phyloP scores from a whole-genome alignment of 2,888 invertebrate genomes.

The Meiosimyza decipiens region DNA sequence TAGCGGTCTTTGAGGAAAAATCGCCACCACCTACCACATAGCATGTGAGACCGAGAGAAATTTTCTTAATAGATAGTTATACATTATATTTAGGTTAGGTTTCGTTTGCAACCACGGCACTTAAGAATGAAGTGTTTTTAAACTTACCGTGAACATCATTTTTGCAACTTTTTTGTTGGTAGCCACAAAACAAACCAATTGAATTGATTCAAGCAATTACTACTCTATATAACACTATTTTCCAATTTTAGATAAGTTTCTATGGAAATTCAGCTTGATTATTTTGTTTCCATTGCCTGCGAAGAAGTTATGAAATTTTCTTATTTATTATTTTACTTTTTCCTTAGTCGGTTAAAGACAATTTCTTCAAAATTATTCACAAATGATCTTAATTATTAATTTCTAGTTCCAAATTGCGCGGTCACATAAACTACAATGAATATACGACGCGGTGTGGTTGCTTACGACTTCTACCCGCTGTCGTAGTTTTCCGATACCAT shows the following conservation, averaged over 20 bases:
- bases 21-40: no score
- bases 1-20: no score
- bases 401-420: slow-evolving; percentile 14
- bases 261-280: slow-evolving; percentile 34
- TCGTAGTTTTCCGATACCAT: no score
- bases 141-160: slow-evolving; percentile 64
- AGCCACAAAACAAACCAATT: background rate
- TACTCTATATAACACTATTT: slow-evolving; percentile 1
- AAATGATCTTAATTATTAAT: slow-evolving; percentile 26
- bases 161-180: slow-evolving; percentile 29
- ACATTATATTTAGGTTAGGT: background rate
- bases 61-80: background rate
- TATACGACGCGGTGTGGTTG: slow-evolving; percentile 44
- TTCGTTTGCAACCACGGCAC: background rate
- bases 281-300: slow-evolving; percentile 3
- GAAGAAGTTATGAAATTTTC: slow-evolving; percentile 24
- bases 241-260: slow-evolving; percentile 11
- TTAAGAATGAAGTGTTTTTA: background rate
- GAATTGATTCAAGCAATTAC: slow-evolving; percentile 2
- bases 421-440: slow-evolving; percentile 23
- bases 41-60: background rate
- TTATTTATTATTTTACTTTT: slow-evolving; percentile 30
- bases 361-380: slow-evolving; percentile 32
- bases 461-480: no score
- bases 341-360: background rate